Evolutionary conservation across 2,797 vertebrate species (phyloP).

Genomic region (Tapirus indicus): DNA sequence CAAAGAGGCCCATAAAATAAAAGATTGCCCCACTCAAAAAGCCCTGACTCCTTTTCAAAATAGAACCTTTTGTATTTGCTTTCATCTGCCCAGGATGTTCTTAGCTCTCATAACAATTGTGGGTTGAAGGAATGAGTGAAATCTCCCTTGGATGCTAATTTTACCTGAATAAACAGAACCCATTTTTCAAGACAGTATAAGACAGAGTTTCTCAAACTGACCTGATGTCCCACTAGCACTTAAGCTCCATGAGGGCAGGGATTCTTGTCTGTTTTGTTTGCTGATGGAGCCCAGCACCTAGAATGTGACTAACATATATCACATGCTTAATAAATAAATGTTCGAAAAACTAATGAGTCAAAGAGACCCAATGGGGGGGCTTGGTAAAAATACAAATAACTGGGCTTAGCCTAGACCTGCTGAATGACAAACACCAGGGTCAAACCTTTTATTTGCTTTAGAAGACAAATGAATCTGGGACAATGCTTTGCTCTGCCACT

Average conservation of each 20-base stretch:
- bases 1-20: not conserved
- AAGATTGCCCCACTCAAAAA: not conserved
- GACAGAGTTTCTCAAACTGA: not conserved
- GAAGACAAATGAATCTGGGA: constrained; percentile 4
- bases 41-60: not conserved
- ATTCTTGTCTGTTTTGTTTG: constrained; percentile 23
- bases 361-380: not conserved
- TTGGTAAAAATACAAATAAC: constrained; percentile 40
- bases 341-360: constrained; percentile 3
- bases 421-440: constrained; percentile 35
- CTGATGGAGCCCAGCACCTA: not conserved
- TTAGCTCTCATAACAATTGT: not conserved
- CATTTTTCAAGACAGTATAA: not conserved
- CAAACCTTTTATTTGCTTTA: constrained; percentile 9
- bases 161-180: not conserved
- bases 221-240: not conserved
- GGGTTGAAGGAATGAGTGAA: not conserved
- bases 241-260: not conserved
- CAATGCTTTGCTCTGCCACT: not conserved
- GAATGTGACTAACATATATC: not conserved
- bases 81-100: not conserved
- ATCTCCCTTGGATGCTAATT: not conserved
- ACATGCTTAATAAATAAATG: constrained; percentile 18
- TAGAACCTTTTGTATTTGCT: not conserved
- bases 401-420: not conserved